Percentiles rank a stretch among this genome's conserved stretches.
Conservation (phyloP, 2,888 invertebrate genomes). For the Spialia ferax region DNA sequence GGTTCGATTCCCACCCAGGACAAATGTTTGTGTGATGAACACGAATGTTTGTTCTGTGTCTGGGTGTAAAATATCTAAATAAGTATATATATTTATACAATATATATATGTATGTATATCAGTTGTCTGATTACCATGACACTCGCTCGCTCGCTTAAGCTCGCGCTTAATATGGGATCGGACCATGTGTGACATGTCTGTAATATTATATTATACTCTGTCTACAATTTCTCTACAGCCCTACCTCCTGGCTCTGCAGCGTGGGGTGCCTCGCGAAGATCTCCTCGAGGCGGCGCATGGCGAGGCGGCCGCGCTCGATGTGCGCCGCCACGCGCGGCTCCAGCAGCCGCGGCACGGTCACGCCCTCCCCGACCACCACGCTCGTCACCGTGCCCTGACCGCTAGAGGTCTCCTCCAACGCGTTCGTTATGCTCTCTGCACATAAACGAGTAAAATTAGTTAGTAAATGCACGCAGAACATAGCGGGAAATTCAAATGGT, state of each 20-base stretch:
- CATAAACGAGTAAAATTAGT: background rate
- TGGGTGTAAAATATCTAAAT: too few species aligned
- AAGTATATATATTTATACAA: too few species aligned
- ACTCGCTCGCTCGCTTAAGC: too few species aligned
- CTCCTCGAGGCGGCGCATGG: constrained; percentile 92
- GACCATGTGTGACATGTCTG: too few species aligned
- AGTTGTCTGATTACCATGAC: too few species aligned
- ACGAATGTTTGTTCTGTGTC: too few species aligned
- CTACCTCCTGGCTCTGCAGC: constrained; percentile 90
- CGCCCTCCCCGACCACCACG: constrained; percentile 37
- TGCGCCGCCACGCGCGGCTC: constrained; percentile 91
- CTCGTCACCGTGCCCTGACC: background rate
- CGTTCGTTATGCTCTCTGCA: constrained; percentile 3
- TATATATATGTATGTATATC: too few species aligned
- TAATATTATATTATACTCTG: too few species aligned
- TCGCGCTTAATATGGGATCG: too few species aligned
- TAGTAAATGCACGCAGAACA: background rate
- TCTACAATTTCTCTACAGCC: background rate
- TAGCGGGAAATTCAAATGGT: background rate
- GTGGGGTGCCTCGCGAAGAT: constrained; percentile 92
- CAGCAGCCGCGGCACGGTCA: constrained; percentile 69
- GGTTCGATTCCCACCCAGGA: too few species aligned
- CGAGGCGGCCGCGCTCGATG: constrained; percentile 91
- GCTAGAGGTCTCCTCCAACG: constrained; percentile 23
- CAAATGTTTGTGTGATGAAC: too few species aligned